Percentiles rank a stretch among this genome's conserved stretches.
Evolutionary conservation across 2,888 invertebrate genomes (phyloP).

Genomic region (Hypolimnas misippus): DNA sequence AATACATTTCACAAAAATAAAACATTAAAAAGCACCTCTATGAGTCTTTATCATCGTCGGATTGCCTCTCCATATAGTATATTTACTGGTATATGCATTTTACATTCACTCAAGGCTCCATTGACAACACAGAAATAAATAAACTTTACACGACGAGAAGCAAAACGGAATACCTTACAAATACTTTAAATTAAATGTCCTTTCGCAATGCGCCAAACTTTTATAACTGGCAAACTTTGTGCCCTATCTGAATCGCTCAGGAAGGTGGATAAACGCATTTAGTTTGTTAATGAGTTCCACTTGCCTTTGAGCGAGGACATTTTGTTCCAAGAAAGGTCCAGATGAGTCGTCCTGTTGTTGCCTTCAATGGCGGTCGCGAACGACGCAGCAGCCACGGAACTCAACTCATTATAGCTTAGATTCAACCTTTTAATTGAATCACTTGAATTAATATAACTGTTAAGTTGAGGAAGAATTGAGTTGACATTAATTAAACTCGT

Average conservation of each 20-base stretch:
- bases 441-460: neutral
- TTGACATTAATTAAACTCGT: too few species aligned
- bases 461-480: neutral
- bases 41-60: too few species aligned
- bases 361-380: conserved; percentile 42
- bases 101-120: too few species aligned
- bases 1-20: too few species aligned
- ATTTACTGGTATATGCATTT: too few species aligned
- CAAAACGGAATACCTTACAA: conserved; percentile 8
- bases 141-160: conserved; percentile 10
- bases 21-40: too few species aligned
- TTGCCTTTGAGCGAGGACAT: conserved; percentile 42
- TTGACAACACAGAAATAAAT: too few species aligned
- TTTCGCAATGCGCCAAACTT: conserved; percentile 22
- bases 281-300: conserved; percentile 36
- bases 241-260: conserved; percentile 31
- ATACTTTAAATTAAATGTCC: conserved; percentile 28
- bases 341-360: conserved; percentile 50
- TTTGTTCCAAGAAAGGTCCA: conserved; percentile 60
- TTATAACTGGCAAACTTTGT: conserved; percentile 34
- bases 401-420: conserved; percentile 40
- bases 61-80: too few species aligned
- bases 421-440: conserved; percentile 36
- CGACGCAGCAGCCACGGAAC: conserved; percentile 31
- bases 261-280: conserved; percentile 36